Percentiles rank a stretch among this genome's conserved stretches.
Evolutionary conservation across 1,140 invertebrate genomes (phyloP).

Genomic region (Drosophila mauritiana): DNA sequence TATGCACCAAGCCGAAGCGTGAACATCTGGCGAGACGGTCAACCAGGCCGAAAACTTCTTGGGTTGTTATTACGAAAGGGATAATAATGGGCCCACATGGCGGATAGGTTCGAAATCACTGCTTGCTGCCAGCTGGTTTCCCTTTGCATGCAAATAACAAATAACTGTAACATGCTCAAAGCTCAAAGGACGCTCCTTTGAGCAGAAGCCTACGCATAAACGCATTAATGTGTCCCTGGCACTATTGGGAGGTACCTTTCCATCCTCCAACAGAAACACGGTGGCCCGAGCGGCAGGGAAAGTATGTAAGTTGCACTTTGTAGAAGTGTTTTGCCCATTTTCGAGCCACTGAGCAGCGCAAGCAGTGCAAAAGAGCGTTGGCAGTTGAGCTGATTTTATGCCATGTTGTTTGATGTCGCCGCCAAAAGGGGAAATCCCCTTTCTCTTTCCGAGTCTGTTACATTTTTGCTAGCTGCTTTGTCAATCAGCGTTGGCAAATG

Average conservation of each 20-base stretch:
- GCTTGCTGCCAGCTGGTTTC: not conserved
- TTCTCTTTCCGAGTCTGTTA: constrained; percentile 22
- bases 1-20: constrained; percentile 8
- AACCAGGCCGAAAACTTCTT: not conserved
- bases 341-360: constrained; percentile 66
- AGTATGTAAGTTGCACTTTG: constrained; percentile 66
- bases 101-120: not conserved
- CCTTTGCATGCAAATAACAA: constrained; percentile 1
- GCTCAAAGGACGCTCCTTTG: constrained; percentile 10
- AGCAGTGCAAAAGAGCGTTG: constrained; percentile 18
- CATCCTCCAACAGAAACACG: too few species aligned
- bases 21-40: not conserved
- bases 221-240: constrained; percentile 40
- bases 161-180: constrained; percentile 10
- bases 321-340: constrained; percentile 82
- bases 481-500: constrained; percentile 68
- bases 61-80: not conserved
- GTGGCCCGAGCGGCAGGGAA: constrained; percentile 4
- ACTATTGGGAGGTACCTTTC: too few species aligned
- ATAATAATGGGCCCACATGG: not conserved
- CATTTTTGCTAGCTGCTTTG: constrained; percentile 55
- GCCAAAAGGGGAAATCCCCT: not conserved
- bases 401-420: constrained; percentile 73
- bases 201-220: constrained; percentile 33
- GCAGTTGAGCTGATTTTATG: constrained; percentile 68